These are phyloP conservation scores for Myrmecobius fasciatus DNA, from an alignment of 2,113 vertebrate species.

Conservation along the genomic window DNA sequence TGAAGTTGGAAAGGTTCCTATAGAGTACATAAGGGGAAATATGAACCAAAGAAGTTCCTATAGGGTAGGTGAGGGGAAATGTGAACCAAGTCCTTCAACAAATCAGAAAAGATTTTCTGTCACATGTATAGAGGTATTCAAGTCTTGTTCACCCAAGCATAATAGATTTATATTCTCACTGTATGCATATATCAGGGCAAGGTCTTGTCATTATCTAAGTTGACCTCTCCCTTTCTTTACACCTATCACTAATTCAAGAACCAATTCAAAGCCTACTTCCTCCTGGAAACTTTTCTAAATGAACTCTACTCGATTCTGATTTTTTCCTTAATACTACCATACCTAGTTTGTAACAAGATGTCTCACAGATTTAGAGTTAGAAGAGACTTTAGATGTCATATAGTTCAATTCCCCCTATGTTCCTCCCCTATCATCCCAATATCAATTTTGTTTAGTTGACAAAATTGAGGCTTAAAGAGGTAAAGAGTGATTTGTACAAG, in stretches of 20 bases:
- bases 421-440: neutral
- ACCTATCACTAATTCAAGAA: neutral
- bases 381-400: neutral
- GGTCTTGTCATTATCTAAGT: neutral
- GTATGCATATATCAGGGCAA: neutral
- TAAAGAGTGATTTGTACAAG: neutral
- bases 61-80: neutral
- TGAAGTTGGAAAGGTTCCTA: neutral
- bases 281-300: neutral
- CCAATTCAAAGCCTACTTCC: slow-evolving; percentile 1
- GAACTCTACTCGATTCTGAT: neutral
- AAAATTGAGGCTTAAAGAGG: neutral
- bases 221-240: neutral
- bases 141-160: neutral
- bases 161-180: neutral
- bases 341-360: neutral
- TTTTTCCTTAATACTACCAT: neutral
- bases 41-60: neutral
- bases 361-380: neutral
- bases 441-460: neutral
- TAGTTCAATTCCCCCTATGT: neutral
- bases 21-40: neutral
- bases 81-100: neutral
- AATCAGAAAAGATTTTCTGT: neutral
- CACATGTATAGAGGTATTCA: neutral